Conservation (phyloP, 2,888 invertebrate genomes). For the Caenorhabditis sp. region DNA sequence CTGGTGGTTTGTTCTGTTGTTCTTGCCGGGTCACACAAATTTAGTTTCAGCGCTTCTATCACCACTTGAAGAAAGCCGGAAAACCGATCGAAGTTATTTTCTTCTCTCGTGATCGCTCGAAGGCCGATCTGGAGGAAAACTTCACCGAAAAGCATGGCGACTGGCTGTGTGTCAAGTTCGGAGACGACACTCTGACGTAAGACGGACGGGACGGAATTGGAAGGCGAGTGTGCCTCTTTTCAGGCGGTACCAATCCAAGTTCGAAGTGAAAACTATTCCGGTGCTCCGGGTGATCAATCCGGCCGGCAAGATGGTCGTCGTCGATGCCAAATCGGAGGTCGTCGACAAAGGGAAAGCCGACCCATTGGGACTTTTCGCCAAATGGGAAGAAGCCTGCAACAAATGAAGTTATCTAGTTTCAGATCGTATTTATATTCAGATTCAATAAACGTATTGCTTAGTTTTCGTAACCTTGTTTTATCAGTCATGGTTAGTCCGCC, state of each 20-base stretch:
- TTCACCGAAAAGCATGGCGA: slow-evolving; percentile 76
- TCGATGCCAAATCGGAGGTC: slow-evolving; percentile 78
- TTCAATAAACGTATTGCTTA: slow-evolving; percentile 13
- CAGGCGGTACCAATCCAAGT: slow-evolving; percentile 62
- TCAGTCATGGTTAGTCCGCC: slow-evolving; percentile 13
- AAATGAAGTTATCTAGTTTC: slow-evolving; percentile 8
- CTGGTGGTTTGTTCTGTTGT: slow-evolving; percentile 62
- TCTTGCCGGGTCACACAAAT: background rate
- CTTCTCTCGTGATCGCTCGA: slow-evolving; percentile 75
- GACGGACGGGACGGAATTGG: background rate
- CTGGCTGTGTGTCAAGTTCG: slow-evolving; percentile 74
- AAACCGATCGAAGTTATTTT: slow-evolving; percentile 77
- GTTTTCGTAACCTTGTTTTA: background rate
- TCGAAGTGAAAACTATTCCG: slow-evolving; percentile 79
- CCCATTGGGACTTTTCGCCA: slow-evolving; percentile 60
- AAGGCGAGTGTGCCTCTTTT: slow-evolving; percentile 8
- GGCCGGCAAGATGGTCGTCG: slow-evolving; percentile 80
- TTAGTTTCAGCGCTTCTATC: slow-evolving; percentile 72
- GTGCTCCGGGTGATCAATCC: slow-evolving; percentile 80
- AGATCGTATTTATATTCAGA: background rate
- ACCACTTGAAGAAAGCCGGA: slow-evolving; percentile 68
- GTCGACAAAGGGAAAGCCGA: slow-evolving; percentile 58
- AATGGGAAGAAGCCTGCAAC: slow-evolving; percentile 62
- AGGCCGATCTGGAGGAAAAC: slow-evolving; percentile 75
- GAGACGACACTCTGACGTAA: slow-evolving; percentile 72